phyloP scores from a whole-genome alignment of 2,888 invertebrate genomes.

The Athalia rosae region DNA sequence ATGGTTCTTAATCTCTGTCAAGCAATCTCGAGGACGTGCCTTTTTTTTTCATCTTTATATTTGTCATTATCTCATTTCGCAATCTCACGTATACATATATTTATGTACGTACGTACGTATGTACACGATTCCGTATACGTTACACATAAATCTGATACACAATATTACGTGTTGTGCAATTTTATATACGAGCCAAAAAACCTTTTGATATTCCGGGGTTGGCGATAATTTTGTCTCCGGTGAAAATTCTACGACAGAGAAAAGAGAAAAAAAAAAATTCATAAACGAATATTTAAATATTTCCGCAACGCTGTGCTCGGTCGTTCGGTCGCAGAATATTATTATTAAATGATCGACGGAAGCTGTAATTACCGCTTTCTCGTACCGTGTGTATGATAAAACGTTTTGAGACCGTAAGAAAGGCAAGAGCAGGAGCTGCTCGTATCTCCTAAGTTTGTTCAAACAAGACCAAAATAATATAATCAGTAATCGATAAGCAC shows the following conservation, averaged over 20 bases:
- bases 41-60: background rate
- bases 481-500: conserved; percentile 23
- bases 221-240: conserved; percentile 27
- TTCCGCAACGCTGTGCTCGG: too few relatives aligned
- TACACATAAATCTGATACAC: background rate
- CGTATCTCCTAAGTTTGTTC: background rate
- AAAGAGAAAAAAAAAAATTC: too few relatives aligned
- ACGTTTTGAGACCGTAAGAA: background rate
- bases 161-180: conserved; percentile 4
- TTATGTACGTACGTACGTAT: too few relatives aligned
- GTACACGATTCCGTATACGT: too few relatives aligned
- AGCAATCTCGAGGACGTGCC: conserved; percentile 21
- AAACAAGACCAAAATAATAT: background rate
- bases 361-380: conserved; percentile 40
- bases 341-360: conserved; percentile 25
- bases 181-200: too few relatives aligned
- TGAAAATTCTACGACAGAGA: background rate
- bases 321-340: too few relatives aligned
- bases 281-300: background rate
- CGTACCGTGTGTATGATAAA: conserved; percentile 29
- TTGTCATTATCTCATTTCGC: conserved; percentile 33
- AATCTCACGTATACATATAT: conserved; percentile 4
- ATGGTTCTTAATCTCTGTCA: conserved; percentile 35
- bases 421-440: background rate
- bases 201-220: conserved; percentile 3